Evolutionary conservation across 2,113 vertebrate genomes (phyloP).

Genomic region (Ornithorhynchus anatinus): DNA sequence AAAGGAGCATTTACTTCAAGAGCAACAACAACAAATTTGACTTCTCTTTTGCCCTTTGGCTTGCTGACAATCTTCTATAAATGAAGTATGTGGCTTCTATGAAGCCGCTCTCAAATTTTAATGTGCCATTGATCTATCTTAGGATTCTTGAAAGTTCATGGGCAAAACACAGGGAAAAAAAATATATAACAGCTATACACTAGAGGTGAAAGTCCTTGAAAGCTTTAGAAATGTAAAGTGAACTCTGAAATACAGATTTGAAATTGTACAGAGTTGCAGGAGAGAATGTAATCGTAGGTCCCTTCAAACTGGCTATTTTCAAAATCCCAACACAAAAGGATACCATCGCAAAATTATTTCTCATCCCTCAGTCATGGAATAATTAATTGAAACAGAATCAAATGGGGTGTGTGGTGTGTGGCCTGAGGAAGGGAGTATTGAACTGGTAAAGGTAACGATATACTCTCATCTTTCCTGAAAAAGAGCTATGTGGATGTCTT

Average conservation of each 20-base stretch:
- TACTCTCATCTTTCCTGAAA: background rate
- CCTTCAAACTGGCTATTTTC: background rate
- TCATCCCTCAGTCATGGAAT: background rate
- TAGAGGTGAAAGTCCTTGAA: background rate
- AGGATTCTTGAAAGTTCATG: slow-evolving; percentile 12
- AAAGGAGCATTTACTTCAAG: slow-evolving; percentile 25
- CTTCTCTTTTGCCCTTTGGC: slow-evolving; percentile 11
- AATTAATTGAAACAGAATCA: background rate
- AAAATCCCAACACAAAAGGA: background rate
- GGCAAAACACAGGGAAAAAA: slow-evolving; percentile 2
- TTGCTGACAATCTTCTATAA: slow-evolving; percentile 30
- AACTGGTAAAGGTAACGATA: background rate
- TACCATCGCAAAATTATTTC: background rate
- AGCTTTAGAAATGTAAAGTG: slow-evolving; percentile 26
- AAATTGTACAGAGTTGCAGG: background rate
- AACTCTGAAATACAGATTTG: slow-evolving; percentile 31
- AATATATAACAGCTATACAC: background rate
- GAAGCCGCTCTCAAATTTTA: slow-evolving; percentile 43
- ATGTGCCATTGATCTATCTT: slow-evolving; percentile 42
- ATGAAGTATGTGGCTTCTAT: slow-evolving; percentile 44
- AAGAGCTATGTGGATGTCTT: background rate
- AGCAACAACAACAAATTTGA: slow-evolving; percentile 3
- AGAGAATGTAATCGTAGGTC: background rate
- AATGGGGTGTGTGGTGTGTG: too few relatives aligned
- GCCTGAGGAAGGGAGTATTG: background rate